phyloP scores from a whole-genome alignment of 2,888 invertebrate species.

The Lasioglossum zephyrum region DNA sequence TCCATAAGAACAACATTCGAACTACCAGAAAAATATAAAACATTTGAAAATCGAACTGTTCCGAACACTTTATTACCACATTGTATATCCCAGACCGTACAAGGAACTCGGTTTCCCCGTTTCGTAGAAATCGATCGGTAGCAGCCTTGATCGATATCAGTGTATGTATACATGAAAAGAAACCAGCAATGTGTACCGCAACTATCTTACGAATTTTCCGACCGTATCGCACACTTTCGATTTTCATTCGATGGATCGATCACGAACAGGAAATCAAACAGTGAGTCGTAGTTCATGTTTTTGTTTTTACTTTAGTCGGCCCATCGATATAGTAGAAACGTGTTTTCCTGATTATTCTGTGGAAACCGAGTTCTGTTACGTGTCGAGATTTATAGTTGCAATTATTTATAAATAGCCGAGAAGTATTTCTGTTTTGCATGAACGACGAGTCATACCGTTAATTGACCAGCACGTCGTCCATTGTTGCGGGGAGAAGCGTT shows the following conservation, averaged over 20 bases:
- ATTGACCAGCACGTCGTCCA: not conserved
- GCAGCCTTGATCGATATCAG: not conserved
- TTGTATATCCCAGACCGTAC: not conserved
- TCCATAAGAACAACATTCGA: not conserved
- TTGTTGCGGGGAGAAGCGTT: conserved; percentile 1
- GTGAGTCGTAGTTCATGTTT: not conserved
- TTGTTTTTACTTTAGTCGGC: not conserved
- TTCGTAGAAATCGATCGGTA: not conserved
- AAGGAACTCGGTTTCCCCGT: not conserved
- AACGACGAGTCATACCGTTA: conserved; percentile 13
- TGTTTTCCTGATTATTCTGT: not conserved
- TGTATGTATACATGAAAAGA: not conserved
- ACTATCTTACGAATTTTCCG: not conserved
- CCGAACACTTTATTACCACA: not conserved
- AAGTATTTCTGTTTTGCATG: not conserved
- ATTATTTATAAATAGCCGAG: not conserved
- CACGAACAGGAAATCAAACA: not conserved
- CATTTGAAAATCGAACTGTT: not conserved
- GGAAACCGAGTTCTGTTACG: conserved; percentile 9
- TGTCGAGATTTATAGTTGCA: conserved; percentile 24
- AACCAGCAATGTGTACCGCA: not conserved
- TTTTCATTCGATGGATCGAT: not conserved
- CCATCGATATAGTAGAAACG: not conserved
- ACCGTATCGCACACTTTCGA: not conserved
- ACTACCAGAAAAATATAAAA: not conserved